Base-by-base conservation (phyloP, 37 sponge, comb jelly and placozoan genomes). In the Halisarca cf. caerulea region DNA sequence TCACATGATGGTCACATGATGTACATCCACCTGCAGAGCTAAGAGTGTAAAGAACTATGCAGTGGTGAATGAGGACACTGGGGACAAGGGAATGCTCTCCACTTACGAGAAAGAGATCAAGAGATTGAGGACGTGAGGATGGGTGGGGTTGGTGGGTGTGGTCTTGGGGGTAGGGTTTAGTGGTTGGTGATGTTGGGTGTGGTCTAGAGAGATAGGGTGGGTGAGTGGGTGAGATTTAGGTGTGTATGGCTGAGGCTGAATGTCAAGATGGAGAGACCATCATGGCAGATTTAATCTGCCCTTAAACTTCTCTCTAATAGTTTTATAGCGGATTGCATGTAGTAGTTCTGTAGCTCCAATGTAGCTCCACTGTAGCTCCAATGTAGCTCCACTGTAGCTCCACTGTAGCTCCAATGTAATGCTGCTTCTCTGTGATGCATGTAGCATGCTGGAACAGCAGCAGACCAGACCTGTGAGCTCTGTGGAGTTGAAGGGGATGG, bases 21-120 rank as follows among this genome's bases (percentile, higher is more conserved):
- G n/a, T n/a, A n/a, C n/a, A n/a, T n/a, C n/a, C n/a, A n/a, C 11
- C 30, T 15, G 15, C 45, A 94, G 93, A 18, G 96, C 96, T 51
- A 96, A 96, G 85, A 88, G 64, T 37, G 93, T 96, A 18, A 93
- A 91, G 77, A 96, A 96, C 80, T 81, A 86, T 66, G 96, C 96
- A 32, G 38, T 83, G 8, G 74, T 96, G 23, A 96, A 96, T 80
- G 77, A 96, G 73, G 96, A 96, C 43, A 66, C 91, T n/a, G 91
- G 93, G 23, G 88, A 96, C 60, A 91, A 95, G 64, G 93, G 91
- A 5, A 69, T 96, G 70, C 83, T 96, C 0, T 93, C 94, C 18
- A 80, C 91, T 25, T 96, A 96, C 69, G 91, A 96, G 78, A 51
- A 82, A 37, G 96, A 96, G 79, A 93, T 96, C 25, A 83, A 86